These are phyloP conservation scores for Pemphigus obesinymphae DNA, from an alignment of 1,140 invertebrate genomes.

Conservation along the genomic window DNA sequence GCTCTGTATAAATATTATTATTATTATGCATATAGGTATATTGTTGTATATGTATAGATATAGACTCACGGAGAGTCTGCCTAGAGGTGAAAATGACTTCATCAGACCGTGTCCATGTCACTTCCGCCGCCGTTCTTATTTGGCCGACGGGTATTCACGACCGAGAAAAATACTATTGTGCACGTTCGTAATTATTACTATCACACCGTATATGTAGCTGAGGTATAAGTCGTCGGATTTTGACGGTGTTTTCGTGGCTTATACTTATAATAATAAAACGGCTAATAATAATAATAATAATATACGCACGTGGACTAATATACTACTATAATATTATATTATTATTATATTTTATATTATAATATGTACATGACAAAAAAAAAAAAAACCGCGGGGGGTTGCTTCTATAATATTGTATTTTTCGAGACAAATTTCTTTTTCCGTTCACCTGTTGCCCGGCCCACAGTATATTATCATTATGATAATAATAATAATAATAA, in stretches of 20 bases:
- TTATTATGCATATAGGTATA: too few species aligned
- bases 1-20: background rate
- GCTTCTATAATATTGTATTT: background rate
- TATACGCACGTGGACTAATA: too few species aligned
- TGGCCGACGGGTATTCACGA: conserved; percentile 17
- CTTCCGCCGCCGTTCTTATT: background rate
- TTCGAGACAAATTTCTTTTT: background rate
- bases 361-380: background rate
- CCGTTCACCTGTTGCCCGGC: background rate
- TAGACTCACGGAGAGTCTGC: background rate
- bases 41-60: background rate
- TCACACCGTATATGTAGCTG: background rate
- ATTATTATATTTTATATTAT: background rate
- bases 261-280: background rate
- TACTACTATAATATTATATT: too few species aligned
- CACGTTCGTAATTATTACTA: background rate
- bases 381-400: background rate
- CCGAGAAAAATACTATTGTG: conserved; percentile 1
- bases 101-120: conserved; percentile 26
- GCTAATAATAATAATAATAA: too few species aligned
- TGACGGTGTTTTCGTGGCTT: background rate
- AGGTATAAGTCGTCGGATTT: background rate
- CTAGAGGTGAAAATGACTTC: conserved; percentile 28
- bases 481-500: background rate
- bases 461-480: too few species aligned